Conservation (phyloP, 2,113 vertebrate genomes). For the Brevimyrus niger region DNA sequence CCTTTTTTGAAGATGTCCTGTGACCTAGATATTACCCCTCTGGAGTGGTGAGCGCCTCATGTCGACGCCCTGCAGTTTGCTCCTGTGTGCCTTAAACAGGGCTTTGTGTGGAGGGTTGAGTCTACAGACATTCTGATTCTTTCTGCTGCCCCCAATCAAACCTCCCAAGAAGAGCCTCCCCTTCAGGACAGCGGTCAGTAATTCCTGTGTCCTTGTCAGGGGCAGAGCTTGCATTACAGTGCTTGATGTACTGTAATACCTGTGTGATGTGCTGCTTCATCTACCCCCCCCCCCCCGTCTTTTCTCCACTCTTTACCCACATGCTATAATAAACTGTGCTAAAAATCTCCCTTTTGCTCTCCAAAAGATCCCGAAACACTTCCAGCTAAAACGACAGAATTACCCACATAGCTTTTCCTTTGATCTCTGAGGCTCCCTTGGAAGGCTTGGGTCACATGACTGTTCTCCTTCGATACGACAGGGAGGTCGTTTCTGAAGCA, state of each 20-base stretch:
- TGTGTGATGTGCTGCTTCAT: background rate
- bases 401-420: background rate
- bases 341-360: background rate
- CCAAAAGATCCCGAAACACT: background rate
- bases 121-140: background rate
- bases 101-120: background rate
- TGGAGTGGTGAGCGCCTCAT: background rate
- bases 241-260: background rate
- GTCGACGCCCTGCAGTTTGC: background rate
- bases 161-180: background rate
- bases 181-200: background rate
- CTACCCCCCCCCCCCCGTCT: background rate
- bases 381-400: background rate
- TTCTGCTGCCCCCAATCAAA: background rate
- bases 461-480: background rate
- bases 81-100: background rate
- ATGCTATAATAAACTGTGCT: background rate
- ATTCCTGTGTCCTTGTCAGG: background rate
- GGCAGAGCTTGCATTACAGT: background rate
- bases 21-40: background rate
- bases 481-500: background rate
- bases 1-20: background rate
- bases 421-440: background rate
- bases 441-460: background rate
- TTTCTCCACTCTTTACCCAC: background rate